These are phyloP conservation scores for Python bivittatus DNA, from an alignment of 2,113 vertebrate species.

Conservation along the genomic window DNA sequence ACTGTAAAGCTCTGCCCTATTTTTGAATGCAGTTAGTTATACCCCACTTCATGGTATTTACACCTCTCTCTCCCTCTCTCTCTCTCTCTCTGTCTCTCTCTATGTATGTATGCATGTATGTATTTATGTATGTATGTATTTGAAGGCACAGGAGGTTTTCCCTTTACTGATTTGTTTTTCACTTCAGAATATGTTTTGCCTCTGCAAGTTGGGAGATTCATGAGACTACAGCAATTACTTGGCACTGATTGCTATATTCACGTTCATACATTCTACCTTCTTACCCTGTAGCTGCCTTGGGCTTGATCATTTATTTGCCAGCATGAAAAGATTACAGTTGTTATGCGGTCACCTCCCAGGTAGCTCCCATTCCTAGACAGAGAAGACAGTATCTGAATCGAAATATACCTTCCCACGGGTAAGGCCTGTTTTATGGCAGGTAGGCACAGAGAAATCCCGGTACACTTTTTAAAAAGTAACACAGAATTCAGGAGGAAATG, in stretches of 20 bases:
- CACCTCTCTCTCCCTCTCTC: neutral
- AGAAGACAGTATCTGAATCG: neutral
- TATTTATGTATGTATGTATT: neutral
- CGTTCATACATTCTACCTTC: neutral
- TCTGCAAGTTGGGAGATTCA: neutral
- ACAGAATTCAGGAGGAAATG: neutral
- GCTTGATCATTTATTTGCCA: neutral
- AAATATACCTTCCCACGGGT: neutral
- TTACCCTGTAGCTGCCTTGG: neutral
- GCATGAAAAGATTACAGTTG: fast-evolving
- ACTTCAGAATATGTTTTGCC: neutral
- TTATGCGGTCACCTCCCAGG: neutral
- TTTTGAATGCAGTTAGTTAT: neutral
- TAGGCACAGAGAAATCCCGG: neutral
- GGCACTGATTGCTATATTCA: neutral
- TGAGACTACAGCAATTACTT: neutral
- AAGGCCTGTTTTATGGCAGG: neutral
- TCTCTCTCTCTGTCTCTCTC: too few species aligned
- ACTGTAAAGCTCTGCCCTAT: neutral
- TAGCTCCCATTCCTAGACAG: neutral
- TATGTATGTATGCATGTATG: too few species aligned
- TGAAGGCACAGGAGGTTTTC: neutral
- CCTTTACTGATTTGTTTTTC: neutral
- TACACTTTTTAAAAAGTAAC: neutral
- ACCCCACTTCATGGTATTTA: neutral